Percentiles rank a stretch among this genome's conserved stretches.
Conservation (phyloP, 2,797 vertebrate genomes). For the Propithecus deckenii region DNA sequence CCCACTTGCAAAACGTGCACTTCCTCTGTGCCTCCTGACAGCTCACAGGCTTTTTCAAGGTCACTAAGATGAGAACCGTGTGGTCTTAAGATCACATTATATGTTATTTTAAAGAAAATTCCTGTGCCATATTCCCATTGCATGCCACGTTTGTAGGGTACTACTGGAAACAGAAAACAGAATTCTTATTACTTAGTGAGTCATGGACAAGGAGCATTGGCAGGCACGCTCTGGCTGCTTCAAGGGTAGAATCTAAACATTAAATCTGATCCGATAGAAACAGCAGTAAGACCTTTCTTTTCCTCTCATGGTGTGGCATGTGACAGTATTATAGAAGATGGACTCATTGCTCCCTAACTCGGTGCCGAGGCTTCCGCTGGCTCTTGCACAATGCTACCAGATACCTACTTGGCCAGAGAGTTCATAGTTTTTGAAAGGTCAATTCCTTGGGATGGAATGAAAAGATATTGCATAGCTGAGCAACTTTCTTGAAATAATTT, state of each 20-base stretch:
- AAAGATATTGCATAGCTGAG: constrained; percentile 83
- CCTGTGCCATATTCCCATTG: neutral
- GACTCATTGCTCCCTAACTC: neutral
- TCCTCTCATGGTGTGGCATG: neutral
- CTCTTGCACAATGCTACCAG: neutral
- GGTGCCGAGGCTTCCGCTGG: neutral
- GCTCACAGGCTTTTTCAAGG: neutral
- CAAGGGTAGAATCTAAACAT: fast-evolving
- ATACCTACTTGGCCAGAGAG: constrained; percentile 82
- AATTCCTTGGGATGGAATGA: constrained; percentile 87
- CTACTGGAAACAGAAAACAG: neutral
- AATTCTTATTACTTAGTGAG: neutral
- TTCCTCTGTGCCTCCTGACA: neutral
- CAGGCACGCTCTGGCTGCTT: neutral
- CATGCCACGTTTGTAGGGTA: neutral
- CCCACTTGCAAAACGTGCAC: neutral
- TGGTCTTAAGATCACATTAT: neutral
- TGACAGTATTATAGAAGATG: neutral
- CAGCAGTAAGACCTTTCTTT: neutral
- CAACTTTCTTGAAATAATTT: constrained; percentile 82
- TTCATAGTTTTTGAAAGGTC: constrained; percentile 87
- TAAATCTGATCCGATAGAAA: fast-evolving
- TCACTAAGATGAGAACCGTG: neutral
- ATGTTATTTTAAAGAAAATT: constrained; percentile 41
- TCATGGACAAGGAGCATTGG: neutral